Percentiles rank a stretch among this genome's conserved stretches.
These are phyloP conservation scores for Epirrita christyi DNA, from an alignment of 2,888 invertebrate species.

Conservation along the genomic window DNA sequence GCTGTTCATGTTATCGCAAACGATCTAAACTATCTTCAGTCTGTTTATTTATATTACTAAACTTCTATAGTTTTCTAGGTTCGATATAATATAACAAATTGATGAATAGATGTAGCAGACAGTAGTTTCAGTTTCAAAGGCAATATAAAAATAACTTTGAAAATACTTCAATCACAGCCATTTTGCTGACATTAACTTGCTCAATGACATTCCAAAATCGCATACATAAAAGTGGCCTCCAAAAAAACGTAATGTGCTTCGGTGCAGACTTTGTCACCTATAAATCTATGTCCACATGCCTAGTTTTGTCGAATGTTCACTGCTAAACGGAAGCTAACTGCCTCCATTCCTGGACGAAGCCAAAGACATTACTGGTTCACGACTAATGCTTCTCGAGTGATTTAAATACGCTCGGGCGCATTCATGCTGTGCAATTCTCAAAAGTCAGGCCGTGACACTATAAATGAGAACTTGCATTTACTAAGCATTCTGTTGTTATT, in stretches of 20 bases:
- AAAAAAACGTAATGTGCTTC: neutral
- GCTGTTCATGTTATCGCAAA: too few relatives aligned
- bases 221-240: neutral
- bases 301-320: constrained; percentile 10
- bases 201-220: too few relatives aligned
- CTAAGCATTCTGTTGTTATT: constrained; percentile 2
- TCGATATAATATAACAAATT: too few relatives aligned
- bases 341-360: constrained; percentile 22
- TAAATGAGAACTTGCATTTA: constrained; percentile 9
- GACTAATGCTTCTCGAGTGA: constrained; percentile 29
- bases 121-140: too few relatives aligned
- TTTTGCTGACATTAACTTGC: too few relatives aligned
- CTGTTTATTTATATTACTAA: too few relatives aligned
- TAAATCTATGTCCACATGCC: constrained; percentile 14
- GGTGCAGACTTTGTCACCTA: neutral
- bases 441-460: constrained; percentile 22
- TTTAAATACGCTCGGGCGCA: constrained; percentile 24
- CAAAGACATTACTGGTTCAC: constrained; percentile 25
- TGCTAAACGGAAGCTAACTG: constrained; percentile 28
- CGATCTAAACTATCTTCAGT: too few relatives aligned
- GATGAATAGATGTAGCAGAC: too few relatives aligned
- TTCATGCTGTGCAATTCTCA: constrained; percentile 19
- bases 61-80: too few relatives aligned
- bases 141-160: too few relatives aligned
- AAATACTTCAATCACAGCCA: too few relatives aligned